Percentiles rank a stretch among this genome's conserved stretches.
phyloP scores from a whole-genome alignment of 2,113 vertebrate species.

The Clarias gariepinus region DNA sequence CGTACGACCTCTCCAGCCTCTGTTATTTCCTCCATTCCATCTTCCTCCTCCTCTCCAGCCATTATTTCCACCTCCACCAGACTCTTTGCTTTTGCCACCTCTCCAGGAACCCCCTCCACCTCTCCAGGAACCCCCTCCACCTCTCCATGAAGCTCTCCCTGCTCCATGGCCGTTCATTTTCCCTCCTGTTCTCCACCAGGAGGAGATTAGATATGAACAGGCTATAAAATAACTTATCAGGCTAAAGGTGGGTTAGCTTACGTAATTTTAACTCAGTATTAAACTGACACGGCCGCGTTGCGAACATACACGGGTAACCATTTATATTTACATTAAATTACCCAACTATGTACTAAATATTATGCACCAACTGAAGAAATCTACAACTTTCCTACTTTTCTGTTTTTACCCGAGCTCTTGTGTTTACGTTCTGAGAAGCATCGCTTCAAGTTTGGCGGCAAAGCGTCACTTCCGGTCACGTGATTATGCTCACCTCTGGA shows the following conservation, averaged over 20 bases:
- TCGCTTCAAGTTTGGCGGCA: constrained; percentile 50
- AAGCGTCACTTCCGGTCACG: constrained; percentile 46
- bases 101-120: constrained; percentile 66
- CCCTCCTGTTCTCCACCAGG: background rate
- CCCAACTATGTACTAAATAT: background rate
- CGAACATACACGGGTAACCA: background rate
- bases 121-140: constrained; percentile 64
- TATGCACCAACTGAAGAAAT: too few species aligned
- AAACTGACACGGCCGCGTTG: background rate
- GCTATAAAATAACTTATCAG: background rate
- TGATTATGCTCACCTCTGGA: background rate
- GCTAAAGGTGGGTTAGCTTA: background rate
- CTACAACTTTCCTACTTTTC: background rate
- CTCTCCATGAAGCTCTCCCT: constrained; percentile 62
- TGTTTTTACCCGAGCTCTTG: too few species aligned
- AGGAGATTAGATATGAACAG: background rate
- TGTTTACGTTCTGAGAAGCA: background rate
- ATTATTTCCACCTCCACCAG: constrained; percentile 55
- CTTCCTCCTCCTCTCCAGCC: constrained; percentile 55
- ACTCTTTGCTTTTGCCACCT: constrained; percentile 54
- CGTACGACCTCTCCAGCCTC: constrained; percentile 47
- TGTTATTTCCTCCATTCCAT: constrained; percentile 32
- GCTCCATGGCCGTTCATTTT: constrained; percentile 64
- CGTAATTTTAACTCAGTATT: background rate
- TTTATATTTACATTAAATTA: background rate